A percentile compares a stretch with the other conserved stretches of the same genome.
Evolutionary conservation across 2,113 vertebrate genomes (phyloP).

Genomic region (Rhinopomastus cyanomelas): DNA sequence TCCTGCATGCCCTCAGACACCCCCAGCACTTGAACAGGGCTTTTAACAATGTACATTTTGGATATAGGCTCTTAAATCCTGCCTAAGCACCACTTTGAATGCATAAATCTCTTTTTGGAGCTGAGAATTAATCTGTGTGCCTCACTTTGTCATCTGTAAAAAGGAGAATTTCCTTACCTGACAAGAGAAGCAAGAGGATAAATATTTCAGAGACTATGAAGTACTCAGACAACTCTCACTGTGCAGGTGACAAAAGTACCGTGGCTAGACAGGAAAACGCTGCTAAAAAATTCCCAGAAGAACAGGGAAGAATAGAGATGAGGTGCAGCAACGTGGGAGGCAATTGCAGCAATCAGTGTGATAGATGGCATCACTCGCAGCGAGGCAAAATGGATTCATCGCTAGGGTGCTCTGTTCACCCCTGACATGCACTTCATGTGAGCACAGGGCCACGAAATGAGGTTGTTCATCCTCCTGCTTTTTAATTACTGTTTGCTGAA

Average conservation of each 20-base stretch:
- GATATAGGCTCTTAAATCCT: neutral
- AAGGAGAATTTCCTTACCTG: constrained; percentile 42
- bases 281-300: constrained; percentile 23
- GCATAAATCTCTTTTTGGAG: constrained; percentile 12
- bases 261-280: neutral
- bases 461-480: neutral
- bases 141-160: constrained; percentile 42
- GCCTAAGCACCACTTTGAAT: constrained; percentile 8
- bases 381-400: neutral
- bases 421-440: fast-evolving
- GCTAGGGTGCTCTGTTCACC: fast-evolving
- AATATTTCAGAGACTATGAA: constrained; percentile 49
- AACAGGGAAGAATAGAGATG: neutral
- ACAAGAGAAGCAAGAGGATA: constrained; percentile 46
- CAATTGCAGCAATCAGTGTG: neutral
- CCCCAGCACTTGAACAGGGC: neutral
- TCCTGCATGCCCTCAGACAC: neutral
- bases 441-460: fast-evolving
- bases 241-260: constrained; percentile 1
- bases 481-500: neutral
- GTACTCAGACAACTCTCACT: neutral
- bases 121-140: neutral
- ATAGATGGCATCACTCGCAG: constrained; percentile 9
- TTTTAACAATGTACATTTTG: neutral
- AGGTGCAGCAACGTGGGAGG: constrained; percentile 17